These are phyloP conservation scores for Ellobius talpinus DNA, from an alignment of 2,113 vertebrate species.

Conservation along the genomic window DNA sequence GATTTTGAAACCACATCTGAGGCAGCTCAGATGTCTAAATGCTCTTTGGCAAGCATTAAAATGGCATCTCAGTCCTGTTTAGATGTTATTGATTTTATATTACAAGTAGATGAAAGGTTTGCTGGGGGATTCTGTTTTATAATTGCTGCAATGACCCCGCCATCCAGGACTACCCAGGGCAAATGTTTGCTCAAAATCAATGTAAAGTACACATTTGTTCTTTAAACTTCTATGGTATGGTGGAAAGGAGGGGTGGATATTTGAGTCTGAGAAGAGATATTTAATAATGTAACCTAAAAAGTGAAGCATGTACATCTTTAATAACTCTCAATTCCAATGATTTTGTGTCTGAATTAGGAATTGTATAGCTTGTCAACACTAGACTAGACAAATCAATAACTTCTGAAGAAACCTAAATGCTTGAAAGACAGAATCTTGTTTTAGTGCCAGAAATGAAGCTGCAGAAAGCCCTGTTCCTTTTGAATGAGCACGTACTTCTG, in stretches of 20 bases:
- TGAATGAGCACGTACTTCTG: not conserved
- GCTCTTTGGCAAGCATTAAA: slow-evolving; percentile 83
- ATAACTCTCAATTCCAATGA: slow-evolving; percentile 52
- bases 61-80: slow-evolving; percentile 83
- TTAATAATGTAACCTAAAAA: slow-evolving; percentile 60
- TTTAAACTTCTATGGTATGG: slow-evolving; percentile 41
- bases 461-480: not conserved
- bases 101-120: slow-evolving; percentile 83
- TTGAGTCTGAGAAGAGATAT: slow-evolving; percentile 6
- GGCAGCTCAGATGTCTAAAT: slow-evolving; percentile 76
- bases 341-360: slow-evolving; percentile 44
- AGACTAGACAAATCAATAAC: slow-evolving; percentile 50
- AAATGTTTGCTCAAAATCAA: slow-evolving; percentile 82
- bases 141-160: slow-evolving; percentile 82
- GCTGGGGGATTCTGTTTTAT: slow-evolving; percentile 71
- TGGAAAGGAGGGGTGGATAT: slow-evolving; percentile 8
- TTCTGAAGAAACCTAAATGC: not conserved
- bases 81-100: slow-evolving; percentile 86
- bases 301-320: slow-evolving; percentile 60
- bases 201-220: slow-evolving; percentile 72
- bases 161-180: slow-evolving; percentile 53
- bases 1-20: slow-evolving; percentile 77
- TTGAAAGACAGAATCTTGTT: not conserved
- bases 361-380: not conserved
- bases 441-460: not conserved